These are phyloP conservation scores for Silurus lanzhouensis DNA, from an alignment of 2,797 vertebrate species.

Conservation along the genomic window DNA sequence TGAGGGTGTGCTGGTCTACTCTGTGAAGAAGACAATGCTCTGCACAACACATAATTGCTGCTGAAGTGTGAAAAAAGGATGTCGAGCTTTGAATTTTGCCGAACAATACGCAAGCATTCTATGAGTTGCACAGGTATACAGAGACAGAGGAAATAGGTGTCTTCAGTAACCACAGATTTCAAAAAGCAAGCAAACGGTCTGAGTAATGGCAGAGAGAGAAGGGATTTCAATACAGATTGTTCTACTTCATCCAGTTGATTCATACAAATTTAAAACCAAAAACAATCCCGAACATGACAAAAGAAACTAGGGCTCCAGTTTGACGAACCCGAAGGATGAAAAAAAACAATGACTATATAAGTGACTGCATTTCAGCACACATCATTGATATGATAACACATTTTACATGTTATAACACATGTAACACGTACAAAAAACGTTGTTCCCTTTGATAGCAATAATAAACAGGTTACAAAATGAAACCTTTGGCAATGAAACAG, in stretches of 20 bases:
- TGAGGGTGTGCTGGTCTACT: conserved; percentile 59
- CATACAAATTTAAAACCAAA: neutral
- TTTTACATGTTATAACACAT: too few relatives aligned
- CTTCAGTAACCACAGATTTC: neutral
- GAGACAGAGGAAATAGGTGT: neutral
- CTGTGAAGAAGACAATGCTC: conserved; percentile 25
- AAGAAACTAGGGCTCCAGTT: neutral
- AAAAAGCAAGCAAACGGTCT: conserved; percentile 17
- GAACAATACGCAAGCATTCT: conserved; percentile 31
- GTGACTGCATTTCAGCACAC: neutral
- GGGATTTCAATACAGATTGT: neutral
- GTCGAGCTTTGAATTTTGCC: conserved; percentile 32
- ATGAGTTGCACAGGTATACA: conserved; percentile 30
- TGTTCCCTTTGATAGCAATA: neutral
- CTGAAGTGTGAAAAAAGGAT: conserved; percentile 11
- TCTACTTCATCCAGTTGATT: neutral
- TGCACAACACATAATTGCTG: conserved; percentile 28
- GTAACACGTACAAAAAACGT: too few relatives aligned
- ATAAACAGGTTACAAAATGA: neutral
- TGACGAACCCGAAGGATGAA: neutral
- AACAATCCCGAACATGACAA: neutral
- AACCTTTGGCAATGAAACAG: neutral
- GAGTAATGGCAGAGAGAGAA: neutral
- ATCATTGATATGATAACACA: neutral
- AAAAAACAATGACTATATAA: neutral